Percentiles rank a stretch among this genome's conserved stretches.
These are phyloP conservation scores for Acronicta leporina DNA, from an alignment of 2,888 invertebrate genomes.

Conservation along the genomic window DNA sequence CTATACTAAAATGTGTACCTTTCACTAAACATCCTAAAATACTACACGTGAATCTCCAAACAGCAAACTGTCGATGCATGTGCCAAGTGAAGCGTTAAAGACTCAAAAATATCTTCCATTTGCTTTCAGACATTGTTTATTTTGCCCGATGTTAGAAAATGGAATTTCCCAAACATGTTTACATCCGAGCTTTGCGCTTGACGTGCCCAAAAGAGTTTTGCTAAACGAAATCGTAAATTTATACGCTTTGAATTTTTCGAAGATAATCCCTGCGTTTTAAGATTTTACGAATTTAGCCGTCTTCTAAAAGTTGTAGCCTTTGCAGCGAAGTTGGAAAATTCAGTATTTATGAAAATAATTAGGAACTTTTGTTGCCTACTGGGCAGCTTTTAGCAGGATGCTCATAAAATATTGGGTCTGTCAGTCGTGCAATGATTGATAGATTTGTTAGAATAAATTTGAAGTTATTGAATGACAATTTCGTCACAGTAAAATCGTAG, in stretches of 20 bases:
- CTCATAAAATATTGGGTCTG: not conserved
- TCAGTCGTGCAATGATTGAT: too few species aligned
- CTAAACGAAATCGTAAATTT: slow-evolving; percentile 43
- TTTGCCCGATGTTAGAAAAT: slow-evolving; percentile 45
- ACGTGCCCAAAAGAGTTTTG: slow-evolving; percentile 43
- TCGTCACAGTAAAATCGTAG: too few species aligned
- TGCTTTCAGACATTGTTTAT: slow-evolving; percentile 45
- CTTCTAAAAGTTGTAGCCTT: slow-evolving; percentile 7
- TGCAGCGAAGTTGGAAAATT: not conserved
- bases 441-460: too few species aligned
- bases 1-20: slow-evolving; percentile 20
- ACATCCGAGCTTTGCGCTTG: slow-evolving; percentile 51
- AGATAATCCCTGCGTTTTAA: slow-evolving; percentile 30
- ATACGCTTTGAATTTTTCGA: slow-evolving; percentile 41
- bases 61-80: slow-evolving; percentile 37
- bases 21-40: slow-evolving; percentile 26
- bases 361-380: not conserved
- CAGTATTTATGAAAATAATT: slow-evolving; percentile 4
- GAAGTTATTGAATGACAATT: too few species aligned
- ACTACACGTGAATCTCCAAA: slow-evolving; percentile 16
- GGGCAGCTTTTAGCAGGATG: not conserved
- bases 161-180: slow-evolving; percentile 55
- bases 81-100: slow-evolving; percentile 43
- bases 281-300: slow-evolving; percentile 16
- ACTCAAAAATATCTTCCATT: slow-evolving; percentile 50